Conservation (phyloP, 2,797 vertebrate genomes). For the Enteromius thamalakanensis region DNA sequence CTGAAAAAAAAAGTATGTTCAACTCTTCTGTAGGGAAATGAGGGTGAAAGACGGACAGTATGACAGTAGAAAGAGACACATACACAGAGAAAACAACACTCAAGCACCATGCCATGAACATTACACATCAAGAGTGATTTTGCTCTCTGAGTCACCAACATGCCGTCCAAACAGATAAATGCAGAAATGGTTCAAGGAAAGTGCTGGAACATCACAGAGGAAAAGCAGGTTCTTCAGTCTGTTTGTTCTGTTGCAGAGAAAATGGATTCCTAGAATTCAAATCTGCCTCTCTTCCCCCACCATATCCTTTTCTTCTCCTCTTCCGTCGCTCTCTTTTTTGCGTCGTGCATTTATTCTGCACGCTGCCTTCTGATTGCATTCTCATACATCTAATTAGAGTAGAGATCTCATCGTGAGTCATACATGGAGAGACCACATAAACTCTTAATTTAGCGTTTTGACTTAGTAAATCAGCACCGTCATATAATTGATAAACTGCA, state of each 20-base stretch:
- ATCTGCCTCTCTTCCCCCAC: conserved; percentile 22
- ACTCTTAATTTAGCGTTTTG: conserved; percentile 30
- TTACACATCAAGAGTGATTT: conserved; percentile 25
- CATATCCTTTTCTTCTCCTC: background rate
- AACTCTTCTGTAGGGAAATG: conserved; percentile 5
- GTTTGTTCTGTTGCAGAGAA: conserved; percentile 44
- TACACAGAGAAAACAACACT: background rate
- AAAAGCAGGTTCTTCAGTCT: conserved; percentile 30
- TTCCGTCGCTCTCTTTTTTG: conserved; percentile 4
- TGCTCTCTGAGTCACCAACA: conserved; percentile 24
- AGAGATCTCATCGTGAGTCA: conserved; percentile 41
- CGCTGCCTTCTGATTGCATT: conserved; percentile 35
- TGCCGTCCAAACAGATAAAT: conserved; percentile 12
- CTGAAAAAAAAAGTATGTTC: conserved; percentile 37
- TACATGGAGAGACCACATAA: conserved; percentile 7
- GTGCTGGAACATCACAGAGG: conserved; percentile 5
- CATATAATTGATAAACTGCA: conserved; percentile 14
- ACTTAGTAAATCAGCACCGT: conserved; percentile 18
- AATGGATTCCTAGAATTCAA: conserved; percentile 41
- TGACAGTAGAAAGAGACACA: background rate
- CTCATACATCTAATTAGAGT: conserved; percentile 50
- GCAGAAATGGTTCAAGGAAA: conserved; percentile 31
- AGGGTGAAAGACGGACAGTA: background rate
- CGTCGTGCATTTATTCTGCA: background rate
- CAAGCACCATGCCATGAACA: background rate